Conservation (phyloP, 2,113 vertebrate genomes). For the Alexandromys fortis region DNA sequence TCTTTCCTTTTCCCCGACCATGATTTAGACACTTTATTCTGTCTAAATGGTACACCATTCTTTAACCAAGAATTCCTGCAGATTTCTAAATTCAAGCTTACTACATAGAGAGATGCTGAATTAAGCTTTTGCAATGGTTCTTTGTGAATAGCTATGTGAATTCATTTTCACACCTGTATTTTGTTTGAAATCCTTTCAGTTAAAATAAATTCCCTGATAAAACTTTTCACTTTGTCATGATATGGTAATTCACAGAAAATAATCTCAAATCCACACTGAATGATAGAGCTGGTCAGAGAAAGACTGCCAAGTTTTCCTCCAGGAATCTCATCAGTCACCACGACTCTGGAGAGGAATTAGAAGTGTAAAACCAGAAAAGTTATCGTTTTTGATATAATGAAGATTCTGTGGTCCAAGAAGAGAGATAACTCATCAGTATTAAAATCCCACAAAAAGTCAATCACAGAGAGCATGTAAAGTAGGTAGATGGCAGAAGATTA, state of each 20-base stretch:
- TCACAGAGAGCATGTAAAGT: conserved; percentile 33
- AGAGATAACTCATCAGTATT: conserved; percentile 62
- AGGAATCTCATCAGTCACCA: conserved; percentile 11
- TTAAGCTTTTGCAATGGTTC: not conserved
- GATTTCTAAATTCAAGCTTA: not conserved
- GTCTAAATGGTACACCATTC: not conserved
- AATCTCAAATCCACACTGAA: not conserved
- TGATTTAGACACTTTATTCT: not conserved
- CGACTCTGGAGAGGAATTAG: conserved; percentile 10
- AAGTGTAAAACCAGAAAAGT: conserved; percentile 58
- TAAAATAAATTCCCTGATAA: not conserved
- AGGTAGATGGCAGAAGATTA: conserved; percentile 63
- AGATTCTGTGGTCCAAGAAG: conserved; percentile 46
- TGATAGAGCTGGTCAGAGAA: not conserved
- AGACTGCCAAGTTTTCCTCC: not conserved
- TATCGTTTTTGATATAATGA: conserved; percentile 56
- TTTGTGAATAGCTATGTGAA: not conserved
- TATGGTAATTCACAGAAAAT: not conserved
- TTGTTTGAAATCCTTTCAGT: not conserved
- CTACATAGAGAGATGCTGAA: not conserved
- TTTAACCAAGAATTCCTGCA: not conserved
- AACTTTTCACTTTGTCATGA: not conserved
- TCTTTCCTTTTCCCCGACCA: not conserved
- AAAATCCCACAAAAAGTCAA: conserved; percentile 36
- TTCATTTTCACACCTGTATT: not conserved